Evolutionary conservation across 2,797 vertebrate genomes (phyloP).

Genomic region (Helarctos malayanus): DNA sequence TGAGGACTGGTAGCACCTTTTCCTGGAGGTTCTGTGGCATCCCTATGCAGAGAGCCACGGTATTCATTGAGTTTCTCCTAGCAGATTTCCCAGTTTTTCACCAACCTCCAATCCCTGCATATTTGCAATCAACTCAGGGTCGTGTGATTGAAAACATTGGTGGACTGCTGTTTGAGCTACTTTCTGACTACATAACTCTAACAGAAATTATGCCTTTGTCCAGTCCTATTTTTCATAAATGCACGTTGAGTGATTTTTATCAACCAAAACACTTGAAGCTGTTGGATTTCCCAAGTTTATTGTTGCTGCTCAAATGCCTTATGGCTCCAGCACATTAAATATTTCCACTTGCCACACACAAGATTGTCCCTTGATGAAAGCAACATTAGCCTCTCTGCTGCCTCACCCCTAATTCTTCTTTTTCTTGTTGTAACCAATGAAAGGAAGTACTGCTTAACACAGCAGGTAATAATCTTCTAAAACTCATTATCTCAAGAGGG

Average conservation of each 20-base stretch:
- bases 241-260: slow-evolving; percentile 35
- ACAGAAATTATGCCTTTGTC: slow-evolving; percentile 69
- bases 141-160: slow-evolving; percentile 55
- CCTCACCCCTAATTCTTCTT: slow-evolving; percentile 69
- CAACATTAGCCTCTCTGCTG: slow-evolving; percentile 68
- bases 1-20: not conserved
- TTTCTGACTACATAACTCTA: slow-evolving; percentile 49
- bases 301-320: not conserved
- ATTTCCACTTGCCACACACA: slow-evolving; percentile 1
- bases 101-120: not conserved
- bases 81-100: not conserved
- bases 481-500: slow-evolving; percentile 75
- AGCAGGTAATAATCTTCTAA: slow-evolving; percentile 77
- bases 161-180: not conserved
- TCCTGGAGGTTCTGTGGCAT: not conserved
- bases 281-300: slow-evolving; percentile 29
- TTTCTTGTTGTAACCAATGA: slow-evolving; percentile 75
- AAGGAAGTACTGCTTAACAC: slow-evolving; percentile 76
- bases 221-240: slow-evolving; percentile 48
- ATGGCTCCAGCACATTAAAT: slow-evolving; percentile 22
- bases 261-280: slow-evolving; percentile 22
- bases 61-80: not conserved
- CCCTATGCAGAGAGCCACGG: not conserved
- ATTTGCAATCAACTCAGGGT: slow-evolving; percentile 58
- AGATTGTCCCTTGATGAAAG: slow-evolving; percentile 67